These are phyloP conservation scores for Diplodus sargus DNA, from an alignment of 2,797 vertebrate species.

Conservation along the genomic window DNA sequence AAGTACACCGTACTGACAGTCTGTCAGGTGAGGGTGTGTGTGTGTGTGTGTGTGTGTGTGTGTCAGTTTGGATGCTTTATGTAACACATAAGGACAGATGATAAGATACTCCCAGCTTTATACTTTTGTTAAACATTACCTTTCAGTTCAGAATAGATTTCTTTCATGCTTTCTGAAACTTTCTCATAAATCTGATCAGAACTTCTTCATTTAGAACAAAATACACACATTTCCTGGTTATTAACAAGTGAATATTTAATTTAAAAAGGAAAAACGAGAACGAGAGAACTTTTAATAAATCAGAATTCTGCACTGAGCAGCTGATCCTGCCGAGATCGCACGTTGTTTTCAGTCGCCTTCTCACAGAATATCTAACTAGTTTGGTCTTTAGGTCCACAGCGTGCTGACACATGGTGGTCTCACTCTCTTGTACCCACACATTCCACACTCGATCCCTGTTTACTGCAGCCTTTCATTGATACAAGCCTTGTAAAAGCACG, in stretches of 20 bases:
- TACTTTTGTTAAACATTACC: neutral
- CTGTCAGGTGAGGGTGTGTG: neutral
- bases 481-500: constrained; percentile 13
- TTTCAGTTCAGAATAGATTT: neutral
- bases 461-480: constrained; percentile 15
- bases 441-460: neutral
- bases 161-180: neutral
- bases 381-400: neutral
- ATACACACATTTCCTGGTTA: neutral
- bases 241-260: neutral
- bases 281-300: neutral
- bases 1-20: neutral
- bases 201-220: neutral
- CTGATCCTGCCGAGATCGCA: neutral
- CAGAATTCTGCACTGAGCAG: neutral
- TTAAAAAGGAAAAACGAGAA: neutral
- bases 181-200: neutral
- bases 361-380: neutral
- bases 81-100: neutral
- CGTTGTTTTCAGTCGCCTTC: neutral
- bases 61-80: neutral
- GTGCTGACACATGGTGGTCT: constrained; percentile 9
- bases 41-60: neutral
- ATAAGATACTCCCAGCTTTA: too few species aligned
- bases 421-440: neutral